A percentile compares a stretch with the other conserved stretches of the same genome.
Evolutionary conservation across 2,113 vertebrate genomes (phyloP).

Genomic region (Ahaetulla prasina): DNA sequence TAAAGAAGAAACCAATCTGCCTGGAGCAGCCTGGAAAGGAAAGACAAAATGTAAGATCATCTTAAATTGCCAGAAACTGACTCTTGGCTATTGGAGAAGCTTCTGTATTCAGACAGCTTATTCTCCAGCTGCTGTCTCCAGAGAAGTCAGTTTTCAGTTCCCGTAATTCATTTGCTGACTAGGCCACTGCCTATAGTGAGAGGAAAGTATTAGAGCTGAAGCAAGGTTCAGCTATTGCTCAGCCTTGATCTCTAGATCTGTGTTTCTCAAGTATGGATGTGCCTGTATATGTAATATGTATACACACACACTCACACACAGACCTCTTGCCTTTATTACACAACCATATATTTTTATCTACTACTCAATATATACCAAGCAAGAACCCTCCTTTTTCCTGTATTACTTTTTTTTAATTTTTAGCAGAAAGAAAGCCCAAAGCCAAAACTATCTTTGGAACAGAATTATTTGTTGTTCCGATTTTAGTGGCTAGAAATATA

Average conservation of each 20-base stretch:
- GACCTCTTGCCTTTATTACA: background rate
- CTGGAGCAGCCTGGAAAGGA: conserved; percentile 78
- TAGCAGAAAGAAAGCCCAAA: background rate
- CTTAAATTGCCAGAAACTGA: background rate
- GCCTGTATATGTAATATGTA: background rate
- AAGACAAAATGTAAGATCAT: background rate
- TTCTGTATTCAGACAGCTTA: background rate
- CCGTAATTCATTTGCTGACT: background rate
- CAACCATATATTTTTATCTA: background rate
- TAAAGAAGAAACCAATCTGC: conserved; percentile 83
- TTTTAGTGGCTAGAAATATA: background rate
- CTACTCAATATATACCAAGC: background rate
- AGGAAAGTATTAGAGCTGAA: background rate
- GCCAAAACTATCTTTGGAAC: background rate
- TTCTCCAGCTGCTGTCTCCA: background rate
- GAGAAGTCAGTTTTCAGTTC: background rate
- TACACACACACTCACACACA: background rate
- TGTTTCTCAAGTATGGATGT: background rate
- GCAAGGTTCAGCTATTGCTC: background rate
- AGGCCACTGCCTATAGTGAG: background rate
- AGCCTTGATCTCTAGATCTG: background rate
- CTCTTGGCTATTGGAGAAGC: too few relatives aligned
- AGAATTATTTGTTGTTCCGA: too few relatives aligned
- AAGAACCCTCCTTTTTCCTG: background rate
- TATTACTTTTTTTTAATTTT: background rate